Base-by-base conservation (phyloP, 2,888 invertebrate species). In the Apamea monoglypha region DNA sequence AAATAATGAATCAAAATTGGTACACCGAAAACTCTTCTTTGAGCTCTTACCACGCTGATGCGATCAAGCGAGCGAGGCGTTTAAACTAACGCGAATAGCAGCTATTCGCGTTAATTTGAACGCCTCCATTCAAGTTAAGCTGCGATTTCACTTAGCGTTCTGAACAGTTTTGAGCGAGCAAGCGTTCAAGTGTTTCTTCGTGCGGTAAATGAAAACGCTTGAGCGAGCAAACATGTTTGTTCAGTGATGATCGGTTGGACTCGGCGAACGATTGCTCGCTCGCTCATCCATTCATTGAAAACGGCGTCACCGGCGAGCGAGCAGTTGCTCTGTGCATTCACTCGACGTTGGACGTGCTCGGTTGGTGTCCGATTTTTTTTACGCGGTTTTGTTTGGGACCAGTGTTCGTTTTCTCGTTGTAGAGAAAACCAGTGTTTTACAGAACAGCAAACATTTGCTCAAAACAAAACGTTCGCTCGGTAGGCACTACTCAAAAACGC, bases 1-100 rank as follows among this genome's bases (percentile, higher is more conserved):
- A 69, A 61, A 82, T 68, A 50, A 36, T 53, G 8, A 16, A 76
- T 36, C n/a, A 40, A 85, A 74, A 80, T 40, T 25, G 66, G 32
- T 59, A 61, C 40, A 29, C 29, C 25, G 40, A 50, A 53, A 64
- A 56, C 7, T 68, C 21, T 18, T n/a, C 18, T 56, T 53, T 74
- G 32, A 25, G 50, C 14, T 25, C 14, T 21, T 21, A 7, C 6
- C 36, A 14, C 25, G 36, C 25, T 66, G 14, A 66, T 25, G 25
- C 36, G 36, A 8, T 4, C 8, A 40, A 67, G 16, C 40, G n/a
- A 67, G n/a, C 0, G 40, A 40, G 40, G 6, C 36, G 36, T 36
- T 36, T 6, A 36, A 36, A 36, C 36, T 36, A 36, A 36, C 36
- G 36, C 36, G 5, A 36, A 36, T 36, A 36, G 36, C 8, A 1